Percentiles rank a stretch among this genome's conserved stretches.
phyloP scores from a whole-genome alignment of 2,113 vertebrate genomes.

The Pelecanus crispus region DNA sequence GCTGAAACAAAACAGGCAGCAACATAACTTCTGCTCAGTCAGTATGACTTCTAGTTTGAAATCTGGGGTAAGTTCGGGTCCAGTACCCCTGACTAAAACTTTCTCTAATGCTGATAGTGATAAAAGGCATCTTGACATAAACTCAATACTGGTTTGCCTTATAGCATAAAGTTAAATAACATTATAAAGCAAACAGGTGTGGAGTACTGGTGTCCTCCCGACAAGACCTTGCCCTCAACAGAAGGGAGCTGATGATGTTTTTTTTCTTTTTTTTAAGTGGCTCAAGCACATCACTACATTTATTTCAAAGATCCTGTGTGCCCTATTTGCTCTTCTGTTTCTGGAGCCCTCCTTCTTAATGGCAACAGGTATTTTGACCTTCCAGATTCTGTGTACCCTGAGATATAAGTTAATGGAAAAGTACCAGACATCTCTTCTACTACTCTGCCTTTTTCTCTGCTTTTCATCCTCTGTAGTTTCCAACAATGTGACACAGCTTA shows the following conservation, averaged over 20 bases:
- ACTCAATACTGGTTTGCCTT: neutral
- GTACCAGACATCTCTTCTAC: neutral
- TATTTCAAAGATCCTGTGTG: neutral
- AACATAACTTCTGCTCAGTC: neutral
- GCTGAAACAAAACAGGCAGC: neutral
- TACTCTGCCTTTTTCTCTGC: neutral
- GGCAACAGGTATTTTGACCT: neutral
- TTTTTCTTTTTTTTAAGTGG: neutral
- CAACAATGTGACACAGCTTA: neutral
- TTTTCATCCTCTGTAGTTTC: neutral
- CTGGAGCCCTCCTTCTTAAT: neutral
- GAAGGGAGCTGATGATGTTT: neutral
- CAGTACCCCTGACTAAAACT: neutral
- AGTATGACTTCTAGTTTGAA: neutral
- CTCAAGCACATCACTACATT: neutral
- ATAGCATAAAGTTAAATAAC: neutral
- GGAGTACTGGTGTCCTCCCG: neutral
- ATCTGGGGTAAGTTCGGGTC: neutral
- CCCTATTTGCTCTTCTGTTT: neutral
- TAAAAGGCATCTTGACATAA: neutral
- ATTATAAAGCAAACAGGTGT: neutral
- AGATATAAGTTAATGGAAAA: neutral
- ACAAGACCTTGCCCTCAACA: neutral
- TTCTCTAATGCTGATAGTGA: neutral
- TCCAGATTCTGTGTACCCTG: neutral